Base-by-base conservation (phyloP, 53 echinoderm and acorn worm genomes). In the Luidia sarsii region DNA sequence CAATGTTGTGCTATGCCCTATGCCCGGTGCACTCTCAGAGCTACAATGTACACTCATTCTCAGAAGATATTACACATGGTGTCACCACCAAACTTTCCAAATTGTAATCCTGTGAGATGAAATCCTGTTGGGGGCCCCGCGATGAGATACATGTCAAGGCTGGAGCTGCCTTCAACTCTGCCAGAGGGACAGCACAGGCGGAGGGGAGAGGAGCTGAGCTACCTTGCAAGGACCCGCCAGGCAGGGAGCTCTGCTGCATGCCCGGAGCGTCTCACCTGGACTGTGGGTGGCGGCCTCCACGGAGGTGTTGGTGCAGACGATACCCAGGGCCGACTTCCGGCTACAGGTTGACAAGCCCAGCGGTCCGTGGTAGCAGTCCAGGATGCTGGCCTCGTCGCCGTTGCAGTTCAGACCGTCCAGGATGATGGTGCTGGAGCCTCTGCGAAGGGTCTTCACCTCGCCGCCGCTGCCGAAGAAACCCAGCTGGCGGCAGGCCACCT, bases 351-450 rank as follows among this genome's bases (percentile, higher is more conserved):
- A 39, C 57, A 10, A 7, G 24, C 59, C 74, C 16, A 57, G 39
- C 28, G 57, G 7, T 16, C 29, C 57, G 2, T 74, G 57, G 37
- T 74, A 74, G 29, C 74, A 74, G 25, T 74, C 57, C 24, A 57
- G 0, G 9, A 74, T 39, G 24, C 53, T 74, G 20, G 25, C 74
- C 34, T 74, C 74, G 23, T 74, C 39, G 15, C 74, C 74, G 11
- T 74, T 74, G 37, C 74, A 74, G 22, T 74, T 74, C 27, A 74
- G n/a, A 2, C 57, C 41, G 9, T 74, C 24, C 6, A 74, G 55
- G 56, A 74, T 20, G 7, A 74, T 1, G 4, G 4, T 8, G 3
- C 25, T 9, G 0, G 0, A 16, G 15, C 73, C 43, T 0, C 11
- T 38, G 2, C 57, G 38, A 29, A 9, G 7, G 4, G 31, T 39